Base-by-base conservation (phyloP, 2,888 invertebrate species). In the Isotomurus palustris region DNA sequence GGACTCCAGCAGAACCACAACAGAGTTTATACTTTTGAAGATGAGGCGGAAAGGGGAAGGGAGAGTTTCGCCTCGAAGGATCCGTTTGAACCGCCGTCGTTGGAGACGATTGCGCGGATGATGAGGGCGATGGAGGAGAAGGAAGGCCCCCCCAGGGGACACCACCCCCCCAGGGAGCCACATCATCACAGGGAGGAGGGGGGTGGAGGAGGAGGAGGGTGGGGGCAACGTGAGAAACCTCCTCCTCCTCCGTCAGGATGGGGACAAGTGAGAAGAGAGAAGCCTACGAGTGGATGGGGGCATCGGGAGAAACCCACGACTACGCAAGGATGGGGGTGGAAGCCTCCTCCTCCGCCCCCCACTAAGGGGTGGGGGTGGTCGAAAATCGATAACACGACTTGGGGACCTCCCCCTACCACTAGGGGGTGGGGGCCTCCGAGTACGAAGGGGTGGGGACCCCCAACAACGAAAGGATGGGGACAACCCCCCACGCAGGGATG, bases 51-150 rank as follows among this genome's bases (percentile, higher is more conserved):
- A n/a, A 21, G 25, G 25, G 2, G 25, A 8, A 38, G 12, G 21
- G 17, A 21, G 38, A n/a, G 28, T 17, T 57, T 44, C 41, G 38
- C 52, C 17, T 58, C 62, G 12, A 54, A 55, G 28, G 54, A 58
- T 44, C 62, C 62, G 2, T 62, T 58, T 40, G 58, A 58, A 25
- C 45, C 56, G 28, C 62, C 62, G 17, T 56, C 62, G 3, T 29
- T 62, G 21, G 43, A 47, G 0, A 22, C 35, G 3, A 47, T 62
- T 27, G 62, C 58, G n/a, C 10, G 45, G 17, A 58, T 62, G 53
- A 55, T 62, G 58, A 40, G 29, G 27, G 43, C 28, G 27, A 52
- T 45, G 8, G 35, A 36, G 3, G 22, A 22, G 14, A 19, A 45
- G 24, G 27, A 25, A 19, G 22, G 38, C 10, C 22, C 17, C 5